A percentile compares a stretch with the other conserved stretches of the same genome.
Conservation (phyloP, 2,888 invertebrate species). For the Liopterus haemorrhoidalis region DNA sequence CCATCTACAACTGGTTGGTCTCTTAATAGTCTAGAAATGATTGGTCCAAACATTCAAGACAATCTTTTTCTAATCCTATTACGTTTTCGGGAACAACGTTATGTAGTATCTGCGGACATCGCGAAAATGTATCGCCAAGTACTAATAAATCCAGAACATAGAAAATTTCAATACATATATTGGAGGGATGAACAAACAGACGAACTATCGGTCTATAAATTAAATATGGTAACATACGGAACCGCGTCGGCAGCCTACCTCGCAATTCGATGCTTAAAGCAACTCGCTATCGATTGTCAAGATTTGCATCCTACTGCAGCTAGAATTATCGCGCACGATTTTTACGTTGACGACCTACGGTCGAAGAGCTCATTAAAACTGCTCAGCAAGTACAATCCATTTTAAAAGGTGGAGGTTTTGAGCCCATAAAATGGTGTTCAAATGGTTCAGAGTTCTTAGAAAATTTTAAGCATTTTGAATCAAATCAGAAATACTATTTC, state of each 20-base stretch:
- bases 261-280: constrained; percentile 24
- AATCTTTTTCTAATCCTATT: too few relatives aligned
- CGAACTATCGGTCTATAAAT: too few relatives aligned
- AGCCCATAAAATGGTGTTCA: constrained; percentile 3
- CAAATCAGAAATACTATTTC: background rate
- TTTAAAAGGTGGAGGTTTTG: constrained; percentile 3
- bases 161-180: too few relatives aligned
- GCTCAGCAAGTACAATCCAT: background rate
- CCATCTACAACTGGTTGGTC: too few relatives aligned
- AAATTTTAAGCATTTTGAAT: background rate
- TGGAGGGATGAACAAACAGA: too few relatives aligned
- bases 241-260: constrained; percentile 27
- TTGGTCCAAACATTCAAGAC: too few relatives aligned
- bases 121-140: too few relatives aligned
- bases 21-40: too few relatives aligned
- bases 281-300: constrained; percentile 20
- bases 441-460: background rate
- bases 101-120: too few relatives aligned
- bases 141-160: too few relatives aligned
- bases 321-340: constrained; percentile 10
- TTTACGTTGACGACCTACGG: constrained; percentile 1
- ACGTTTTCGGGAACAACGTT: too few relatives aligned
- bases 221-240: constrained; percentile 30
- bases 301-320: background rate
- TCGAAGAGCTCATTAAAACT: constrained; percentile 1